A percentile compares a stretch with the other conserved stretches of the same genome.
Evolutionary conservation across 2,888 invertebrate genomes (phyloP).

Genomic region (Neria commutata): DNA sequence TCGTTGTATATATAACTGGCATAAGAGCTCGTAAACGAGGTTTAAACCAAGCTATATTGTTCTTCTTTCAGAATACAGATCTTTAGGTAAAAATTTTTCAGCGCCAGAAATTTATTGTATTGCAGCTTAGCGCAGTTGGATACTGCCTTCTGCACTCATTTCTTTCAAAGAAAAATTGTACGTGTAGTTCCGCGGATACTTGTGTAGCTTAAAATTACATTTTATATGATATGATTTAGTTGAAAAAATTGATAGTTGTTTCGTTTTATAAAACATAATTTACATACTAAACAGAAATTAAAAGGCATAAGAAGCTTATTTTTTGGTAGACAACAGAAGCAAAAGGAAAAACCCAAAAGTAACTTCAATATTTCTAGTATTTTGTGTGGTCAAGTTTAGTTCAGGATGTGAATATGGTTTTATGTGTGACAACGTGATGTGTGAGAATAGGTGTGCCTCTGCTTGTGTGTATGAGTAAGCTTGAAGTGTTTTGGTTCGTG

Average conservation of each 20-base stretch:
- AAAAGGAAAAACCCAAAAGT: neutral
- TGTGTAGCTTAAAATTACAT: no score
- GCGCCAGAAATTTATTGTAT: no score
- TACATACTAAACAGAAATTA: constrained; percentile 36
- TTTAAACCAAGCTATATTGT: no score
- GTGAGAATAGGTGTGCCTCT: constrained; percentile 12
- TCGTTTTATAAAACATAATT: constrained; percentile 28
- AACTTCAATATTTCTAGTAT: neutral
- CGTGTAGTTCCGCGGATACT: no score
- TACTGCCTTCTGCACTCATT: no score
- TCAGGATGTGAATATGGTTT: constrained; percentile 11
- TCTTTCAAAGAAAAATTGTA: no score
- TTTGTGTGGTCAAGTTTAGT: neutral
- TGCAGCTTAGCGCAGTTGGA: no score
- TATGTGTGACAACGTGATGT: constrained; percentile 11
- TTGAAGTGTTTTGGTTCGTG: constrained; percentile 8
- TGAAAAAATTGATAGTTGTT: neutral
- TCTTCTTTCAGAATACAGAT: no score
- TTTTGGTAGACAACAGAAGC: constrained; percentile 29
- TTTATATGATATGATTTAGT: no score
- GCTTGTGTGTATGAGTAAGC: constrained; percentile 4
- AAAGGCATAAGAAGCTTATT: constrained; percentile 50
- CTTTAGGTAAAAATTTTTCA: no score
- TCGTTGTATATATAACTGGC: no score
- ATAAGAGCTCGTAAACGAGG: no score